Conservation (phyloP, 2,888 invertebrate species). For the Sicus ferrugineus region DNA sequence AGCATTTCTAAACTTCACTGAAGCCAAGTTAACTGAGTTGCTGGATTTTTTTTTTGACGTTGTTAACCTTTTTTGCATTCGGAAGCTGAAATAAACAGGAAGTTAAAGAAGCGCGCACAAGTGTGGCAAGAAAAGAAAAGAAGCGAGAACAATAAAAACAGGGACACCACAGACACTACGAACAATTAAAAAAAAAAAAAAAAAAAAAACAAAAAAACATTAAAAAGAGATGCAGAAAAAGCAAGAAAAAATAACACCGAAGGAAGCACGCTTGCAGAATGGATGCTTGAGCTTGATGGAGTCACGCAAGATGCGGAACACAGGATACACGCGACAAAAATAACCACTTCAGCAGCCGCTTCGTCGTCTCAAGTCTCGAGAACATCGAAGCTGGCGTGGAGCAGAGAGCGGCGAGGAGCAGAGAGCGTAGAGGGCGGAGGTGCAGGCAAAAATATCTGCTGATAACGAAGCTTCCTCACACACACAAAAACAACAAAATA, state of each 20-base stretch:
- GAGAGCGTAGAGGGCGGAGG: not conserved
- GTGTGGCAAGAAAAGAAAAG: conserved; percentile 27
- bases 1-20: not conserved
- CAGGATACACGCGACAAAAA: not conserved
- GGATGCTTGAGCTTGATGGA: not conserved
- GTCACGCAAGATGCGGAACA: not conserved
- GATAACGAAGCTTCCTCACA: not conserved
- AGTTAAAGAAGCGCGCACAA: not conserved
- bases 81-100: not conserved
- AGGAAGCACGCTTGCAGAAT: not conserved
- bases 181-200: not conserved
- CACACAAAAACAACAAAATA: not conserved
- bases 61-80: not conserved
- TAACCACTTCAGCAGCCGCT: not conserved
- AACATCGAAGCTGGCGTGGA: not conserved
- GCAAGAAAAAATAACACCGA: not conserved
- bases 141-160: conserved; percentile 15
- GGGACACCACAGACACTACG: not conserved
- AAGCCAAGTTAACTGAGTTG: not conserved
- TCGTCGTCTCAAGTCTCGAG: not conserved
- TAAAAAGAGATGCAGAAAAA: not conserved
- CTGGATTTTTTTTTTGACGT: not conserved
- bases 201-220: conserved; percentile 7
- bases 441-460: not conserved
- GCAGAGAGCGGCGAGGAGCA: not conserved